phyloP scores from a whole-genome alignment of 2,888 invertebrate species.

The Apantesis nais region DNA sequence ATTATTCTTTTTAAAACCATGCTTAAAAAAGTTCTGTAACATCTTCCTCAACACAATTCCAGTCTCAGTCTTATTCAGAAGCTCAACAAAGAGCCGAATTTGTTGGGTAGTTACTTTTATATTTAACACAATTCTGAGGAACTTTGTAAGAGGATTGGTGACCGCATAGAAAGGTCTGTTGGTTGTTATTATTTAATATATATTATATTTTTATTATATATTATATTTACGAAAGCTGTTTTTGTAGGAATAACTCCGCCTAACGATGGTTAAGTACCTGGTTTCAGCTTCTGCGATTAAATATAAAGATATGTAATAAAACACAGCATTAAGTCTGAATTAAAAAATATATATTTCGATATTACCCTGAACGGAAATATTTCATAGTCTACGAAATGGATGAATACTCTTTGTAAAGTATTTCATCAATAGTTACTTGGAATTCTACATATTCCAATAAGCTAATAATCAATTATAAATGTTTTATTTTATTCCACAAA shows the following conservation, averaged over 20 bases:
- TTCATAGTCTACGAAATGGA: no score
- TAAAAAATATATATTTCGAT: no score
- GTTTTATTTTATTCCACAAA: no score
- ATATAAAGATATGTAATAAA: no score
- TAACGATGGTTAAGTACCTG: neutral
- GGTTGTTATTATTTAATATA: neutral
- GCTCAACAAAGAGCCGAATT: neutral
- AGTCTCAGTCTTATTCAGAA: neutral
- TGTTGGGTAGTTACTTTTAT: slow-evolving; percentile 6
- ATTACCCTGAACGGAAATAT: no score
- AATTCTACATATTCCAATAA: no score
- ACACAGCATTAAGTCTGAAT: no score
- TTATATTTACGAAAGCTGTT: neutral
- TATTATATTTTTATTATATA: no score
- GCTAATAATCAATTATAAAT: no score
- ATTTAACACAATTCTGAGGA: neutral
- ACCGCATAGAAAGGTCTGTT: slow-evolving; percentile 6
- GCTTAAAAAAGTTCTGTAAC: neutral
- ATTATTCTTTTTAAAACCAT: no score
- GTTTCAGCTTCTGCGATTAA: neutral
- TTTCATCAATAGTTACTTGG: no score
- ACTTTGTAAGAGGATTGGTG: slow-evolving; percentile 12
- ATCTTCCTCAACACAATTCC: neutral
- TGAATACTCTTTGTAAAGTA: no score
- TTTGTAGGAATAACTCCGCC: neutral